These are phyloP conservation scores for Augiades crinisus DNA, from an alignment of 2,888 invertebrate species.

Conservation along the genomic window DNA sequence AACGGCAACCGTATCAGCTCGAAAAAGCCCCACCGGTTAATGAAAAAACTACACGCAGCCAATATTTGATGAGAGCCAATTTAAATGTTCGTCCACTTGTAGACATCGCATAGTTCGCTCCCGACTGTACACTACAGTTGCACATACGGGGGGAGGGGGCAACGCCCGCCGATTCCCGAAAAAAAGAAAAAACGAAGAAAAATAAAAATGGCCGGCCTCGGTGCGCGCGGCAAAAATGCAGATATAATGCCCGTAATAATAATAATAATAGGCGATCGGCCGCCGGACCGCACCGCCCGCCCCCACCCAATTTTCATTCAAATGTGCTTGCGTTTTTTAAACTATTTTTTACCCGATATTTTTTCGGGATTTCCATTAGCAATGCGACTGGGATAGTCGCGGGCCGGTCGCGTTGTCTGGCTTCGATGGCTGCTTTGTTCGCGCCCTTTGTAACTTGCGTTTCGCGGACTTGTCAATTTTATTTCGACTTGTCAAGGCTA, in stretches of 20 bases:
- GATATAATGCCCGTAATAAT: slow-evolving; percentile 81
- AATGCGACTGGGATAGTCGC: slow-evolving; percentile 62
- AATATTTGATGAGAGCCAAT: slow-evolving; percentile 81
- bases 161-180: slow-evolving; percentile 63
- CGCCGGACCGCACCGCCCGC: slow-evolving; percentile 55
- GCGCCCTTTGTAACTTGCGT: slow-evolving; percentile 19
- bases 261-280: slow-evolving; percentile 79
- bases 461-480: slow-evolving; percentile 26
- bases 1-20: slow-evolving; percentile 50
- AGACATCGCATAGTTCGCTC: slow-evolving; percentile 78
- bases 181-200: slow-evolving; percentile 73
- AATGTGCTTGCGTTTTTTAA: slow-evolving; percentile 73
- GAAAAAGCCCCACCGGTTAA: slow-evolving; percentile 68
- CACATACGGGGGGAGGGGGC: slow-evolving; percentile 54
- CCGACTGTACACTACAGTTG: slow-evolving; percentile 42
- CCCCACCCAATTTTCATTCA: slow-evolving; percentile 79
- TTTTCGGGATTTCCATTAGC: slow-evolving; percentile 79
- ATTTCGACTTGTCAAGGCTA: slow-evolving; percentile 24
- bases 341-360: slow-evolving; percentile 72
- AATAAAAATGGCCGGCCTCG: slow-evolving; percentile 68
- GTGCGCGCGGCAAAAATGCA: slow-evolving; percentile 65
- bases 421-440: slow-evolving; percentile 50
- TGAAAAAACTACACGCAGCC: slow-evolving; percentile 79
- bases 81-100: slow-evolving; percentile 80
- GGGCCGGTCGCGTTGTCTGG: slow-evolving; percentile 44